These are phyloP conservation scores for Rallus limicola DNA, from an alignment of 2,113 vertebrate species.

Conservation along the genomic window DNA sequence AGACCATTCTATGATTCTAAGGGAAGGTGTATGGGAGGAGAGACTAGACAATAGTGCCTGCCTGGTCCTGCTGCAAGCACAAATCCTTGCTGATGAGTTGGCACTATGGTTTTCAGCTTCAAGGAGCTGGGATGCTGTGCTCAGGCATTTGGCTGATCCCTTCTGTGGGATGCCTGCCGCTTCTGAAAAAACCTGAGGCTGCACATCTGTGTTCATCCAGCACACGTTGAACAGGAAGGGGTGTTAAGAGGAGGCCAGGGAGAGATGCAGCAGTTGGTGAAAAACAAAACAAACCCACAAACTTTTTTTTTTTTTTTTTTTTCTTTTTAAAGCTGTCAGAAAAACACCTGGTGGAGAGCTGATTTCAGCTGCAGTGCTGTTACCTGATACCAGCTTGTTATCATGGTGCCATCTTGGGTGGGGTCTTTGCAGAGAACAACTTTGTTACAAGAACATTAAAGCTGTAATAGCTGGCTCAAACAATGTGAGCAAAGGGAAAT, in stretches of 20 bases:
- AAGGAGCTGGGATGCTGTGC: rapidly evolving
- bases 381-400: neutral
- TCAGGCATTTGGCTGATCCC: neutral
- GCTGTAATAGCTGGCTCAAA: neutral
- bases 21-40: neutral
- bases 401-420: neutral
- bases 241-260: neutral
- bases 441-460: neutral
- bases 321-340: neutral
- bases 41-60: neutral
- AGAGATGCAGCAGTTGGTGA: neutral
- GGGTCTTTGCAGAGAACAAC: neutral
- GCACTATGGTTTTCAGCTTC: neutral
- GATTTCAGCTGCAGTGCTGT: neutral
- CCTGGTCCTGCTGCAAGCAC: neutral
- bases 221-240: neutral
- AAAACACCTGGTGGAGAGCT: neutral
- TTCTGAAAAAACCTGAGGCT: neutral
- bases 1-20: too few relatives aligned
- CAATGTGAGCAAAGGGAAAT: neutral
- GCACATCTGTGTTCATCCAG: rapidly evolving
- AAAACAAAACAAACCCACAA: neutral
- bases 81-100: neutral
- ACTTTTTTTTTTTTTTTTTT: neutral
- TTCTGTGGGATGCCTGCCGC: neutral